phyloP scores from a whole-genome alignment of 2,888 invertebrate genomes.

The Alsophila aescularia region DNA sequence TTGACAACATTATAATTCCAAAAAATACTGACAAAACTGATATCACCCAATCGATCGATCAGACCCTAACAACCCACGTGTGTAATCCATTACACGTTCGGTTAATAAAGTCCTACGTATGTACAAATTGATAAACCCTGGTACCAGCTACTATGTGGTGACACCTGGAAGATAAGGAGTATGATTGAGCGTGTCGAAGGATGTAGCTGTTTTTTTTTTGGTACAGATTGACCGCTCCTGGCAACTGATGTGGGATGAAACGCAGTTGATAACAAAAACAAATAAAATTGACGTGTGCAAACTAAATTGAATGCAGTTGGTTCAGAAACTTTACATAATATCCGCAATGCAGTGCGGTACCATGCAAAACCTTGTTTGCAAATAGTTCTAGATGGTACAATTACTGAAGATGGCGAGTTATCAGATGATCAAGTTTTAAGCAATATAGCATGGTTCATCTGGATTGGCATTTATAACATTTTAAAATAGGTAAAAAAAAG shows the following conservation, averaged over 20 bases:
- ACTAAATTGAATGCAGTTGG: no score
- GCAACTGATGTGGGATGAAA: not conserved
- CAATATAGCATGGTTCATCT: no score
- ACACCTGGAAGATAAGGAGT: conserved; percentile 41
- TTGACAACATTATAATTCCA: conserved; percentile 4
- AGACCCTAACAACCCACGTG: conserved; percentile 56
- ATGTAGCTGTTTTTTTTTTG: conserved; percentile 24
- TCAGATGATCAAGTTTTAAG: no score
- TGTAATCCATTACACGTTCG: conserved; percentile 68
- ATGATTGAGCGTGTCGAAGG: conserved; percentile 36
- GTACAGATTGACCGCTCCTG: not conserved
- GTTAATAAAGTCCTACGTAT: conserved; percentile 72
- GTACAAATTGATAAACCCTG: conserved; percentile 70
- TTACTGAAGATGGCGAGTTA: no score
- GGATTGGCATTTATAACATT: no score
- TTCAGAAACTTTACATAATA: no score
- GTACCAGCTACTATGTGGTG: conserved; percentile 56
- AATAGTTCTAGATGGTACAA: no score
- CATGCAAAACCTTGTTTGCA: no score
- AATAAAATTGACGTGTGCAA: no score
- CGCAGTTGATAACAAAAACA: no score
- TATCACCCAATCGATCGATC: conserved; percentile 55
- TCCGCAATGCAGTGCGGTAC: no score
- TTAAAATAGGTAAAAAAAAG: no score
- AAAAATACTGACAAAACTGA: conserved; percentile 13